Evolutionary conservation across 2,797 vertebrate species (phyloP).

Genomic region (Trematomus bernacchii): DNA sequence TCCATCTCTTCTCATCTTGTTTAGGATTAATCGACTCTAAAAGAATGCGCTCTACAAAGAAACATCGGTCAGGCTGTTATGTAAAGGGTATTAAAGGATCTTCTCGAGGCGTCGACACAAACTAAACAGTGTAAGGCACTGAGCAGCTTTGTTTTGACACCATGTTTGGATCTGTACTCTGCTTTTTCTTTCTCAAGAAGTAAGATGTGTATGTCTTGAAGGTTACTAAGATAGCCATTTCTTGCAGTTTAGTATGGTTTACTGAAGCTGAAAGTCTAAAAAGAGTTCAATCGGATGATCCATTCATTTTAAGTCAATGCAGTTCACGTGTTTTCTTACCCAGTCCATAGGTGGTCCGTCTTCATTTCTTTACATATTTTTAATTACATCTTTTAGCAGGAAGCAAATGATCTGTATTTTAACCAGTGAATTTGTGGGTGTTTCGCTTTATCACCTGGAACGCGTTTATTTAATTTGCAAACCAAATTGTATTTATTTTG

Average conservation of each 20-base stretch:
- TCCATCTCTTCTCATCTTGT: constrained; percentile 18
- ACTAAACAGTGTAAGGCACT: constrained; percentile 2
- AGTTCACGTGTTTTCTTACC: neutral
- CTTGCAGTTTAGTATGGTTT: constrained; percentile 2
- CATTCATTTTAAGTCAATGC: constrained; percentile 14
- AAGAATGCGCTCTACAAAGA: constrained; percentile 39
- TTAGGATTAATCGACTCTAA: constrained; percentile 57
- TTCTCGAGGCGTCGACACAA: neutral
- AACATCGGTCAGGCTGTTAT: constrained; percentile 27
- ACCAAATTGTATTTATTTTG: constrained; percentile 39
- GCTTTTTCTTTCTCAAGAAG: neutral
- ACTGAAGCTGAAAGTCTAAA: neutral
- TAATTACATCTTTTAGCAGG: neutral
- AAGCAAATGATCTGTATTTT: neutral
- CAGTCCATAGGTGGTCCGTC: neutral
- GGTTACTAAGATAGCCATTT: neutral
- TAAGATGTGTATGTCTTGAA: constrained; percentile 11
- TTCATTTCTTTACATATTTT: neutral
- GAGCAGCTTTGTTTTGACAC: constrained; percentile 22
- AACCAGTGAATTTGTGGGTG: neutral
- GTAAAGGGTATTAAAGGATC: neutral
- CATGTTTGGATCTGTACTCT: constrained; percentile 8
- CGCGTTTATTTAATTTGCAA: constrained; percentile 40
- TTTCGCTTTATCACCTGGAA: constrained; percentile 26
- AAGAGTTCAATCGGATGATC: neutral